These are phyloP conservation scores for Drosophila algonquin DNA, from an alignment of 2,888 invertebrate genomes.

Conservation along the genomic window DNA sequence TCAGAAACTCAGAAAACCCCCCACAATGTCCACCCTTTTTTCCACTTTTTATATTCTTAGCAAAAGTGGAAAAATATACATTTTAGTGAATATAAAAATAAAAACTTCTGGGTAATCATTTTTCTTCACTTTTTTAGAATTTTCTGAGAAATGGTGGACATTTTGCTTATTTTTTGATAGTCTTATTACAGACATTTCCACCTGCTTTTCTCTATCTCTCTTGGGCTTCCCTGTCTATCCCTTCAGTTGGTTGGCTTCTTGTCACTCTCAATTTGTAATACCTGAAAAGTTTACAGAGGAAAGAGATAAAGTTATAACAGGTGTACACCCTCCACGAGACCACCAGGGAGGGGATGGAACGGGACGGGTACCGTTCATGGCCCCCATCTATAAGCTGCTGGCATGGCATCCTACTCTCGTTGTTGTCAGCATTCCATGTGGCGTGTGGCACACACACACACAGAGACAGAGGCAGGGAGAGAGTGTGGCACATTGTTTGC, in stretches of 20 bases:
- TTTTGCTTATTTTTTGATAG: background rate
- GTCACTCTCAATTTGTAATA: slow-evolving; percentile 25
- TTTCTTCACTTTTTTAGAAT: background rate
- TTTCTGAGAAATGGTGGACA: background rate
- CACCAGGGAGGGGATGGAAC: background rate
- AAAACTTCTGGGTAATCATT: slow-evolving; percentile 1
- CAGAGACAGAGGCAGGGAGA: background rate
- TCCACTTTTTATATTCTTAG: background rate
- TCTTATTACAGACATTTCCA: background rate
- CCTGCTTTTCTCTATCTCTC: background rate
- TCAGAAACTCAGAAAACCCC: background rate
- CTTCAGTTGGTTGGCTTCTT: slow-evolving; percentile 5
- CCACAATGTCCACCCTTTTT: background rate
- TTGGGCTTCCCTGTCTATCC: background rate
- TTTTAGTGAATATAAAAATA: background rate
- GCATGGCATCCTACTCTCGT: background rate
- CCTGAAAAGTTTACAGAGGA: slow-evolving; percentile 25
- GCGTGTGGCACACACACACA: background rate
- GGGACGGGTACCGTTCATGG: background rate
- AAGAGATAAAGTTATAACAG: slow-evolving; percentile 26
- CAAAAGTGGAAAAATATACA: no score
- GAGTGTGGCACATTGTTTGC: slow-evolving; percentile 32
- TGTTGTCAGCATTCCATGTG: background rate
- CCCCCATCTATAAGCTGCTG: background rate
- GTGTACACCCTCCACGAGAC: slow-evolving; percentile 2